These are phyloP conservation scores for Ganaspis sp. DNA, from an alignment of 1,140 invertebrate species.

Conservation along the genomic window DNA sequence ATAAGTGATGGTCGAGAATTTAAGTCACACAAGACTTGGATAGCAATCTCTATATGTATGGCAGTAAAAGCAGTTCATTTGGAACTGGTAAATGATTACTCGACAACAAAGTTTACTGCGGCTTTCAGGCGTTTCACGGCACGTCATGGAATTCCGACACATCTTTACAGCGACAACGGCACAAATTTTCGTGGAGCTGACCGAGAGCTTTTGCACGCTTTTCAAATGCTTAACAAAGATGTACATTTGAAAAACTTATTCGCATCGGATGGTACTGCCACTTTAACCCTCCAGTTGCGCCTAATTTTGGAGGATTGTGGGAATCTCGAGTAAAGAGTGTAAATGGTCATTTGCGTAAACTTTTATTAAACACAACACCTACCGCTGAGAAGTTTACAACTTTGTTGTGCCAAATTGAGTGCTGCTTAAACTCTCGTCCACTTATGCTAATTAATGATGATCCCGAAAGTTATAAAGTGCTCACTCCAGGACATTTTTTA, in stretches of 20 bases:
- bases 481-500: no score
- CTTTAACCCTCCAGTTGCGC: conserved; percentile 48
- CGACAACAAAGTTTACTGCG: no score
- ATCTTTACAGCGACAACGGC: background rate
- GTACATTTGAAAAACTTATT: background rate
- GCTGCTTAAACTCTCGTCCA: no score
- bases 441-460: conserved; percentile 40
- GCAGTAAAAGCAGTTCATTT: no score
- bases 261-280: conserved; percentile 36
- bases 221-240: background rate
- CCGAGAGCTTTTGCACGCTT: conserved; percentile 26
- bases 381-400: conserved; percentile 51
- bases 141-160: background rate
- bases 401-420: conserved; percentile 49
- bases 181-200: conserved; percentile 39
- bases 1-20: background rate
- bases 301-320: conserved; percentile 32
- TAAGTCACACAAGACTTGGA: no score
- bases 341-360: conserved; percentile 39
- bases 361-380: conserved; percentile 37
- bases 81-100: no score
- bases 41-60: no score
- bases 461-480: background rate
- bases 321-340: no score
- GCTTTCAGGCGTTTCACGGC: conserved; percentile 38